Percentiles rank a stretch among this genome's conserved stretches.
phyloP scores from a whole-genome alignment of 2,113 vertebrate genomes.

The Gnathonemus longibarbis region DNA sequence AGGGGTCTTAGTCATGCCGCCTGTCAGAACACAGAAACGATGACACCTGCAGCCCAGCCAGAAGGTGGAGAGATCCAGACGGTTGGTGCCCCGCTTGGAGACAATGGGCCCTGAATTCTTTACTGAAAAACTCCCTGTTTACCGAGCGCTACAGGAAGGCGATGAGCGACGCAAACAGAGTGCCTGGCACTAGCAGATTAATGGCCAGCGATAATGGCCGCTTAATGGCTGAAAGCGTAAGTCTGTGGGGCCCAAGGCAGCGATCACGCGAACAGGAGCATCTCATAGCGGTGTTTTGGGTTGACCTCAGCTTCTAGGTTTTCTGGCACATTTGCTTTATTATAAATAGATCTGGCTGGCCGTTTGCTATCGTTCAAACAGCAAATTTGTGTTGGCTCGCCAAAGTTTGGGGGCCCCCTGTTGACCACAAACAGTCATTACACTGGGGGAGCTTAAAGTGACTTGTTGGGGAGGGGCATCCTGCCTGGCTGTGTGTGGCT shows the following conservation, averaged over 20 bases:
- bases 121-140: background rate
- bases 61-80: background rate
- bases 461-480: background rate
- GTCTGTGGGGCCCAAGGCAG: background rate
- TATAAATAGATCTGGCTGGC: background rate
- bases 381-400: background rate
- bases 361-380: background rate
- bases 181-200: background rate
- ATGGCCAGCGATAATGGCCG: background rate
- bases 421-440: background rate
- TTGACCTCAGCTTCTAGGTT: background rate
- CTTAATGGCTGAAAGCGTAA: background rate
- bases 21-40: background rate
- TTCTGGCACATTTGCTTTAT: background rate
- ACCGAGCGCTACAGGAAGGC: background rate
- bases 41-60: background rate
- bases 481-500: background rate
- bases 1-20: background rate
- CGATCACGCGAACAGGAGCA: background rate
- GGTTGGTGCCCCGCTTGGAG: background rate
- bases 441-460: background rate
- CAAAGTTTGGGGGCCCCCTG: background rate
- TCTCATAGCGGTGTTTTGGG: background rate
- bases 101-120: background rate
- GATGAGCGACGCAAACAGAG: background rate